Conservation (phyloP, 2,113 vertebrate species). For the Ariopsis seemanni region DNA sequence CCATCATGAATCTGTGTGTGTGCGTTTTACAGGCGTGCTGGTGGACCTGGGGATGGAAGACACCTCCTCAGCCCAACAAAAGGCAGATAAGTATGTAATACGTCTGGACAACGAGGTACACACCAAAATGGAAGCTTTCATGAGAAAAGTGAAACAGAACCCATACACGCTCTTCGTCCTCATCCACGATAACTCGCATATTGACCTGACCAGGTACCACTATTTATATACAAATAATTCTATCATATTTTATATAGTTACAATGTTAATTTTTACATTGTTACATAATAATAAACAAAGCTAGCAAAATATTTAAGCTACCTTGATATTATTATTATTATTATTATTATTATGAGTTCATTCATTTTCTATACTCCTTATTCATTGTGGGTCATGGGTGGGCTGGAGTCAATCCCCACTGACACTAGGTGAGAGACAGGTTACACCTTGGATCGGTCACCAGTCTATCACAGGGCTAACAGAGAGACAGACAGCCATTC, state of each 20-base stretch:
- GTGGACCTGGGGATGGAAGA: conserved; percentile 95
- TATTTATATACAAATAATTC: not conserved
- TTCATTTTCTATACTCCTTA: too few species aligned
- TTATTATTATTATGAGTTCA: not conserved
- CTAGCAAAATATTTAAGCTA: not conserved
- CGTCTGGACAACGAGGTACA: conserved; percentile 90
- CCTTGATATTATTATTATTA: not conserved
- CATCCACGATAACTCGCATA: conserved; percentile 93
- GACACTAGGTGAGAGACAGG: too few species aligned
- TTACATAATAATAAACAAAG: not conserved
- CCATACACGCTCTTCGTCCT: conserved; percentile 95
- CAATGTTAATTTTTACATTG: not conserved
- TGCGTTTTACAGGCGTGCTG: conserved; percentile 82
- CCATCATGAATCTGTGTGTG: not conserved
- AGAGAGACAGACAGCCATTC: too few species aligned
- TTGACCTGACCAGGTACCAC: conserved; percentile 91
- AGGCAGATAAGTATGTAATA: conserved; percentile 90
- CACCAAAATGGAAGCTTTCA: conserved; percentile 91
- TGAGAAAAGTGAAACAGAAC: conserved; percentile 93
- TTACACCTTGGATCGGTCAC: too few species aligned
- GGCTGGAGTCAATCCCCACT: too few species aligned
- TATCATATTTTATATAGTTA: not conserved
- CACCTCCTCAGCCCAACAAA: conserved; percentile 76
- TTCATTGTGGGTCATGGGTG: too few species aligned
- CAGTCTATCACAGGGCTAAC: too few species aligned